Percentiles rank a stretch among this genome's conserved stretches.
phyloP scores from a whole-genome alignment of 2,113 vertebrate genomes.

The Lynx canadensis region DNA sequence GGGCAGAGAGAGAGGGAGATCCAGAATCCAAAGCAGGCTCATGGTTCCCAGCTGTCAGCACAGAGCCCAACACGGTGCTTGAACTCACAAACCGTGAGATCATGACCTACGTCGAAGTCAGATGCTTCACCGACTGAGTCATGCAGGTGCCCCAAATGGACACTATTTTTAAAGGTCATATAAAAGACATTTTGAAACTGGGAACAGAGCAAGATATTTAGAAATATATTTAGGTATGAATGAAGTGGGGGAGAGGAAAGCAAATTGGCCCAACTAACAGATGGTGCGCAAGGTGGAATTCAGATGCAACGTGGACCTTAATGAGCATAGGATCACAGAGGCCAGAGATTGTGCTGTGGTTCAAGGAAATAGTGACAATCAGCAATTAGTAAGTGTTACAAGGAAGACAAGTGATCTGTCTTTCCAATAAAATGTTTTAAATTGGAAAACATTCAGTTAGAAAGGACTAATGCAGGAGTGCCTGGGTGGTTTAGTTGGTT shows the following conservation, averaged over 20 bases:
- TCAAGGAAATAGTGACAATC: neutral
- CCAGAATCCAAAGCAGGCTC: too few relatives aligned
- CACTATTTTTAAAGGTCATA: neutral
- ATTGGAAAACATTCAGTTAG: neutral
- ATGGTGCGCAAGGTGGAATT: neutral
- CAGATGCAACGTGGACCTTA: neutral
- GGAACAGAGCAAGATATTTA: neutral
- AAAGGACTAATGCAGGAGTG: neutral
- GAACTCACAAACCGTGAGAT: too few relatives aligned
- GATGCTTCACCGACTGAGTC: too few relatives aligned
- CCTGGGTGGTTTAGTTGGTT: too few relatives aligned
- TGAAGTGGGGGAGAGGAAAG: neutral
- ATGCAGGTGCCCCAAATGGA: neutral
- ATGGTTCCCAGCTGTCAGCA: too few relatives aligned
- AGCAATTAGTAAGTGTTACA: neutral
- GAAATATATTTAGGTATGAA: neutral
- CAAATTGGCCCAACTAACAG: neutral
- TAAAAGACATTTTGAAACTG: neutral
- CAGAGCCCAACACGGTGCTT: too few relatives aligned
- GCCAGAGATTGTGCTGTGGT: neutral
- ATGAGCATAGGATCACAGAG: neutral
- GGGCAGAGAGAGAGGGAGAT: too few relatives aligned
- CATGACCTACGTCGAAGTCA: too few relatives aligned
- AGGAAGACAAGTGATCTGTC: neutral
- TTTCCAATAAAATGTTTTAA: neutral